phyloP scores from a whole-genome alignment of 2,113 vertebrate genomes.

The Hiodon tergisus region DNA sequence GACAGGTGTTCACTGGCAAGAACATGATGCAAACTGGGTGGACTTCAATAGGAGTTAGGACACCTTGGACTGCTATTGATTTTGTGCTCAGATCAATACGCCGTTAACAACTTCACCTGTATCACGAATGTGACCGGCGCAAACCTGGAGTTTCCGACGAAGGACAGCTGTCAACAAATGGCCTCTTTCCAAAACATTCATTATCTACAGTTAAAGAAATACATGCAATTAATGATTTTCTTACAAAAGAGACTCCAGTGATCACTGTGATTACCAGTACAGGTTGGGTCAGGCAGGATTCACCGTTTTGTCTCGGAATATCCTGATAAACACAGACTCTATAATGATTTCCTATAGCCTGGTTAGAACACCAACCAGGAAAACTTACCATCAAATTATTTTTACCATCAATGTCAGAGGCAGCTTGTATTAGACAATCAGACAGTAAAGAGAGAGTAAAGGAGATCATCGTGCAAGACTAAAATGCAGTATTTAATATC shows the following conservation, averaged over 20 bases:
- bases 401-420: background rate
- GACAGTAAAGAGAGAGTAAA: background rate
- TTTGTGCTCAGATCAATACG: conserved; percentile 1
- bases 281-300: no score
- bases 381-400: no score
- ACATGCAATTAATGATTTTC: no score
- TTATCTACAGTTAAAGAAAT: background rate
- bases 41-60: background rate
- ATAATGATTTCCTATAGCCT: no score
- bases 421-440: background rate
- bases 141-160: background rate
- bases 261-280: no score
- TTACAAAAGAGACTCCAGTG: no score
- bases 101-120: background rate
- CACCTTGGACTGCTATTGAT: background rate
- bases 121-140: background rate
- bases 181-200: background rate
- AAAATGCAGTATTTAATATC: no score
- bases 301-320: no score
- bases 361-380: no score
- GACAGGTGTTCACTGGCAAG: background rate
- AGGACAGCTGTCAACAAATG: background rate
- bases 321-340: no score
- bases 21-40: background rate
- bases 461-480: background rate